phyloP scores from a whole-genome alignment of 2,888 invertebrate species.

The Drosophila putrida region DNA sequence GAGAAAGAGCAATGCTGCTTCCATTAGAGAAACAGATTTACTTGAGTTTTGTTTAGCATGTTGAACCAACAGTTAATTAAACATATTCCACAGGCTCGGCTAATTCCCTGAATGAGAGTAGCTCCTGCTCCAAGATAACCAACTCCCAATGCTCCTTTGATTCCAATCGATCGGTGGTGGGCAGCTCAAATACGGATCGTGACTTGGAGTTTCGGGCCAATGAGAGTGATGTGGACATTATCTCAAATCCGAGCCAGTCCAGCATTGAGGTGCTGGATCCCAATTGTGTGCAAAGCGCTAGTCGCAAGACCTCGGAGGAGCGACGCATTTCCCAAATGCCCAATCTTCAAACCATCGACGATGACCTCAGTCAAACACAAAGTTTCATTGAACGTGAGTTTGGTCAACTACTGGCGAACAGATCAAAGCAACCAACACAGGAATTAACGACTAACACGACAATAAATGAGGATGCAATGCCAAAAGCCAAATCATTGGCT shows the following conservation, averaged over 20 bases:
- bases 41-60: neutral
- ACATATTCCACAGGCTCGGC: constrained; percentile 83
- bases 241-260: constrained; percentile 90
- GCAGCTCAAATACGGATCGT: constrained; percentile 84
- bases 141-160: constrained; percentile 84
- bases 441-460: neutral
- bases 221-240: constrained; percentile 90
- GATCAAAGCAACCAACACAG: neutral
- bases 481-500: constrained; percentile 56
- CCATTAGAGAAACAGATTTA: constrained; percentile 45
- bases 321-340: constrained; percentile 85
- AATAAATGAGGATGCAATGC: constrained; percentile 19
- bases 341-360: constrained; percentile 86
- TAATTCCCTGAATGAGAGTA: constrained; percentile 85
- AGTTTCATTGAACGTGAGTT: constrained; percentile 75
- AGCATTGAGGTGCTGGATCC: constrained; percentile 89
- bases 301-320: constrained; percentile 86
- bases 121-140: constrained; percentile 85
- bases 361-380: constrained; percentile 71
- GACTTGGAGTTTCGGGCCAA: constrained; percentile 82
- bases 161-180: constrained; percentile 85
- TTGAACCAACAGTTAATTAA: neutral
- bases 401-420: constrained; percentile 35
- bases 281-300: constrained; percentile 60
- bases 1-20: constrained; percentile 59